Percentiles rank a stretch among this genome's conserved stretches.
Conservation (phyloP, 1,140 invertebrate genomes). For the Rhopalosiphum maidis region DNA sequence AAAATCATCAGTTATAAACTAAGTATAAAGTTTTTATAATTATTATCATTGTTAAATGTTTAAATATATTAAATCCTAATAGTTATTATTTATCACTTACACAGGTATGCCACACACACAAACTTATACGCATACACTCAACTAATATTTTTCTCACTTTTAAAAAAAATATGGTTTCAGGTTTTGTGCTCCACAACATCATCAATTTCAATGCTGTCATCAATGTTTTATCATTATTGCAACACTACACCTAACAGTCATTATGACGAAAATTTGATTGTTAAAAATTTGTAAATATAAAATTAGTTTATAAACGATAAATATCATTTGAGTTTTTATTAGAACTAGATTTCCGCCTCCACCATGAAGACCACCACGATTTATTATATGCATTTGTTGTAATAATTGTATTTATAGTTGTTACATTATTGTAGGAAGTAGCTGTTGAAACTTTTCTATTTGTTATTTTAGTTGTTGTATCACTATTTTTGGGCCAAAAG, state of each 20-base stretch:
- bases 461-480: not conserved
- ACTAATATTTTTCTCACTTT: not conserved
- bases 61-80: not conserved
- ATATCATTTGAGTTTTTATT: not conserved
- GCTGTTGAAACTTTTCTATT: not conserved
- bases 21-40: not conserved
- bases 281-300: not conserved
- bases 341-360: not conserved
- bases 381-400: not conserved
- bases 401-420: constrained; percentile 29
- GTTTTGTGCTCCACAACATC: not conserved
- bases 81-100: not conserved
- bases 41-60: not conserved
- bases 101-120: not conserved
- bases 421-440: not conserved
- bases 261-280: not conserved
- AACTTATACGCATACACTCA: not conserved
- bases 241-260: constrained; percentile 34
- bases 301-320: constrained; percentile 26
- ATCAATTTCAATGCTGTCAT: not conserved
- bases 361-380: constrained; percentile 41
- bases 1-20: not conserved
- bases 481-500: constrained; percentile 12
- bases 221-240: not conserved
- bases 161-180: not conserved